Conservation (phyloP, 2,113 vertebrate genomes). For the Nestor notabilis region DNA sequence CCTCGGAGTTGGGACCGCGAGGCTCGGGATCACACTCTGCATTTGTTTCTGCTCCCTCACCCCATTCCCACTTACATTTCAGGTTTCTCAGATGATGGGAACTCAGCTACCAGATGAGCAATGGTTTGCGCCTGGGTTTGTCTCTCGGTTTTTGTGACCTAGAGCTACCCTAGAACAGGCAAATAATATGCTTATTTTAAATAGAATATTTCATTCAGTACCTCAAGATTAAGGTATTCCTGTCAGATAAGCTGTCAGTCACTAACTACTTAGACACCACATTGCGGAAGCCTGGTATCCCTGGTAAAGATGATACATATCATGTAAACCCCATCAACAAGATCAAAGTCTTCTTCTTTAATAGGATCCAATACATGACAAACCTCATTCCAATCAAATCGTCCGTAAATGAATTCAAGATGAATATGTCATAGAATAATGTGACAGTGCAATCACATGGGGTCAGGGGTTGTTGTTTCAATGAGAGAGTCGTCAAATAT, state of each 20-base stretch:
- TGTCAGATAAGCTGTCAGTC: slow-evolving; percentile 80
- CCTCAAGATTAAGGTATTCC: slow-evolving; percentile 82
- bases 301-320: slow-evolving; percentile 82
- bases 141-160: slow-evolving; percentile 51
- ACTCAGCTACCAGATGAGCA: neutral
- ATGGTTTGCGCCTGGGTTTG: neutral
- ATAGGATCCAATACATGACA: slow-evolving; percentile 83
- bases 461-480: slow-evolving; percentile 83
- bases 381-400: slow-evolving; percentile 86
- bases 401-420: slow-evolving; percentile 85
- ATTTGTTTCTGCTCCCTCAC: neutral
- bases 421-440: slow-evolving; percentile 86
- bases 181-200: slow-evolving; percentile 80
- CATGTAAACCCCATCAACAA: slow-evolving; percentile 83
- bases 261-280: slow-evolving; percentile 73
- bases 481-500: slow-evolving; percentile 86
- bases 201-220: slow-evolving; percentile 78
- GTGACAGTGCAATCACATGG: slow-evolving; percentile 82
- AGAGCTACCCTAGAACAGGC: slow-evolving; percentile 50
- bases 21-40: neutral
- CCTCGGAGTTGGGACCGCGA: neutral
- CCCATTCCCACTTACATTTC: neutral
- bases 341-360: slow-evolving; percentile 82
- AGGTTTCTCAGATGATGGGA: neutral
- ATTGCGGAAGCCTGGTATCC: slow-evolving; percentile 78